Evolutionary conservation across 2,797 vertebrate species (phyloP), one percentile per base, ranked within the genome.

Genomic region (Bradypodion pumilum): DNA sequence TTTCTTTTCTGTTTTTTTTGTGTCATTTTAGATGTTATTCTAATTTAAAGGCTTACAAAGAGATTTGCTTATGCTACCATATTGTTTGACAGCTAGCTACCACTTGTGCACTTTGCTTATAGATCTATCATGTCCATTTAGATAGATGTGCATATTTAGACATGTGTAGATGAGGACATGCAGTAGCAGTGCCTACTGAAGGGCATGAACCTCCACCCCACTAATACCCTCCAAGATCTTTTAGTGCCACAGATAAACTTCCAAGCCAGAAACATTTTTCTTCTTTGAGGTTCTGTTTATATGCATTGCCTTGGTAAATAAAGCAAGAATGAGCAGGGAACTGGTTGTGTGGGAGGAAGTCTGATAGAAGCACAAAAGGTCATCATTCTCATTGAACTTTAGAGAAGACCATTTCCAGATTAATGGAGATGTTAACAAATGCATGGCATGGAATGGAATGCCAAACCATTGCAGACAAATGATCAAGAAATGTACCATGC

Each of bases 281-380:
- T 56, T 49, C 73, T 32, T 42, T 40, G 73, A 56, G 32, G 59
- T n/a, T 76, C 73, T 76, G 81, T 83, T 75, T 52, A 76, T 83
- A 13, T 52, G n/a, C 74, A 83, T 76, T 68, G 81, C 63, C 81
- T 83, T 83, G 63, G 81, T 68, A 76, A 83, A 81, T 19, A 6
- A 75, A 75, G 62, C n/a, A 73, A 59, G 74, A 76, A 68, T 42
- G 73, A 76, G 63, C 62, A 76, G 81, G 25, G 76, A 76, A 76
- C 69, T 63, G 73, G 49, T 32, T 83, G 74, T 83, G 81, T 83
- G 74, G 81, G 81, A 76, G 60, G 37, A 35, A 68, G 37, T 65
- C 74, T 76, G n/a, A 19, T 68, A 37, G 46, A 59, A 52, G 49
- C 63, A 68, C 63, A 75, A 60, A 52, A 82, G 62, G 62, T 42